Conservation (phyloP, 2,888 invertebrate species). For the Diarsia dahlii region DNA sequence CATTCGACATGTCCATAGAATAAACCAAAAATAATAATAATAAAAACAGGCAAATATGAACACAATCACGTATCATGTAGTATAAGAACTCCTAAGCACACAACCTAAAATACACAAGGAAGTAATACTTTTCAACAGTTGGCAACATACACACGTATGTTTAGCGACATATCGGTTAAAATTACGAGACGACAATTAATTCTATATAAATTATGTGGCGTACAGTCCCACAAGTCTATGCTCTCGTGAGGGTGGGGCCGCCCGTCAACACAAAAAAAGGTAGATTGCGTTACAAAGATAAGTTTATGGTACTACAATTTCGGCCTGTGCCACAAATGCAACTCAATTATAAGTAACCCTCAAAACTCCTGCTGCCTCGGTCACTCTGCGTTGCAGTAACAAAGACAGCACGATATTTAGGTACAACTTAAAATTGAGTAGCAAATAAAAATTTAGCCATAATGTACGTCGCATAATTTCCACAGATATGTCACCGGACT, state of each 20-base stretch:
- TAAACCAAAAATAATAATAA: constrained; percentile 27
- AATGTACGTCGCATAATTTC: not conserved
- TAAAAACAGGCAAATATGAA: constrained; percentile 50
- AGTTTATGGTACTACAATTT: not conserved
- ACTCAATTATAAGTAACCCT: too few relatives aligned
- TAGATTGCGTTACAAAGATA: not conserved
- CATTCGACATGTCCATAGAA: constrained; percentile 48
- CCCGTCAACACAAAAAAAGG: not conserved
- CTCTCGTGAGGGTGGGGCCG: not conserved
- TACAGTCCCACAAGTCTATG: not conserved
- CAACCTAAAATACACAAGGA: constrained; percentile 29
- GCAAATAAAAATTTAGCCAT: too few relatives aligned
- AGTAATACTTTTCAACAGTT: constrained; percentile 17
- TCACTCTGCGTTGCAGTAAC: too few relatives aligned
- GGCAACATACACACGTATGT: constrained; percentile 7
- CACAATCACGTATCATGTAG: constrained; percentile 48
- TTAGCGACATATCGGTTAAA: constrained; percentile 16
- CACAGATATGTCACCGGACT: constrained; percentile 4
- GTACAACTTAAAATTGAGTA: too few relatives aligned
- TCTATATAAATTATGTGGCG: not conserved
- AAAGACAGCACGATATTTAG: too few relatives aligned
- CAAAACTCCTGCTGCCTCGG: too few relatives aligned
- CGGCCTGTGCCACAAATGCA: too few relatives aligned
- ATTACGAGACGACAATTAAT: not conserved
- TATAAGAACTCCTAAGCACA: constrained; percentile 41